A percentile compares a stretch with the other conserved stretches of the same genome.
These are phyloP conservation scores for Flexamia atlantica DNA, from an alignment of 2,888 invertebrate genomes.

Conservation along the genomic window DNA sequence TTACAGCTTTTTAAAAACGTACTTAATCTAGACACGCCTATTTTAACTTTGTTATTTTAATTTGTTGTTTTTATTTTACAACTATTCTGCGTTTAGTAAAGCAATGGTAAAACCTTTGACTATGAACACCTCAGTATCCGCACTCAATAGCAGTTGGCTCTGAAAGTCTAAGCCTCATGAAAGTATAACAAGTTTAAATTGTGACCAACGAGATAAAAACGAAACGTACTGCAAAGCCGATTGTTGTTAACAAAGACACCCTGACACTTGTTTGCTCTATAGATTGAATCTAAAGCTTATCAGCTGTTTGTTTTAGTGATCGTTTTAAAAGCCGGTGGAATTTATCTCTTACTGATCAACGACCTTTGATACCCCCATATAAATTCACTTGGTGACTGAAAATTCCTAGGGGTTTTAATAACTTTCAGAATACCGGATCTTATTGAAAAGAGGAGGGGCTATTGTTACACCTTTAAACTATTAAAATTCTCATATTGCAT, in stretches of 20 bases:
- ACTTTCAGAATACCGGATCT: neutral
- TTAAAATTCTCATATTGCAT: too few relatives aligned
- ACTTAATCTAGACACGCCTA: too few relatives aligned
- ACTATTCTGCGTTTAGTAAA: too few relatives aligned
- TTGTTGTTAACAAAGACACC: constrained; percentile 34
- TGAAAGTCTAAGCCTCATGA: neutral
- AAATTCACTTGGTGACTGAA: neutral
- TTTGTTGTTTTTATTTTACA: too few relatives aligned
- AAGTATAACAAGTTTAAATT: constrained; percentile 6
- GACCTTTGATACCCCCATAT: neutral
- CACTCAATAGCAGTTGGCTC: too few relatives aligned
- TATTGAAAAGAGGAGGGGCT: too few relatives aligned
- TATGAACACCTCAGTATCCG: too few relatives aligned
- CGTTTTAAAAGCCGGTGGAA: constrained; percentile 37
- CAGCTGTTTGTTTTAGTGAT: constrained; percentile 39
- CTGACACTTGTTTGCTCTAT: constrained; percentile 45
- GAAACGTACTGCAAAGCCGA: constrained; percentile 9
- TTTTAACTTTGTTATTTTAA: too few relatives aligned
- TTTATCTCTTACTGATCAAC: constrained; percentile 12
- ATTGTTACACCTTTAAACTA: too few relatives aligned
- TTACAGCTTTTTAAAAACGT: too few relatives aligned
- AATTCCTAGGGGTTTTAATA: neutral
- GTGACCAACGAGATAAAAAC: neutral
- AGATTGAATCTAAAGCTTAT: constrained; percentile 51
- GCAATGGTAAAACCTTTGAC: too few relatives aligned